Percentiles rank a stretch among this genome's conserved stretches.
These are phyloP conservation scores for Neosalanx taihuensis DNA, from an alignment of 2,797 vertebrate genomes.

Conservation along the genomic window DNA sequence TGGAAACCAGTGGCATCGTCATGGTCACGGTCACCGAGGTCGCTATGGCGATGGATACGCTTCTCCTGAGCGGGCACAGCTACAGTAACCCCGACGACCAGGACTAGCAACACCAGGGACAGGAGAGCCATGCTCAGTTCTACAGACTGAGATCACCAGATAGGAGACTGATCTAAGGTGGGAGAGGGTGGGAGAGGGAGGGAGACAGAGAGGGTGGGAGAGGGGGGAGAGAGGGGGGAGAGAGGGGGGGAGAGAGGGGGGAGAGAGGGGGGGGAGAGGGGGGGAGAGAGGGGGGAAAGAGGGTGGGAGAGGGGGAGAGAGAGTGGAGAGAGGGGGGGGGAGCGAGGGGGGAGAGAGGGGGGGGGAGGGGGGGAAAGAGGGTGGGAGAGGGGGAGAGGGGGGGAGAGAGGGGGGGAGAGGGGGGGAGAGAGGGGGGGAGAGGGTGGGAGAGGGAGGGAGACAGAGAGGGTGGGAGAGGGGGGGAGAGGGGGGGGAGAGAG, in stretches of 20 bases:
- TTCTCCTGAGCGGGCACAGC: conserved; percentile 81
- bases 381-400: background rate
- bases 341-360: too few species aligned
- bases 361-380: background rate
- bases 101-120: conserved; percentile 40
- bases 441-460: background rate
- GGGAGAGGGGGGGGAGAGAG: too few species aligned
- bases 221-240: too few species aligned
- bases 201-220: too few species aligned
- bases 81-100: conserved; percentile 45
- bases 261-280: background rate
- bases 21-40: conserved; percentile 78
- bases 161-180: background rate
- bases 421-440: background rate
- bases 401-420: background rate
- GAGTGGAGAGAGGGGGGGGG: too few species aligned
- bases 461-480: too few species aligned
- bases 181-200: background rate
- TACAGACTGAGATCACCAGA: background rate
- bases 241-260: too few species aligned
- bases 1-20: conserved; percentile 75
- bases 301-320: background rate
- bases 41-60: conserved; percentile 76
- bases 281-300: too few species aligned
- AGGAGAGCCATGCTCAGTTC: conserved; percentile 44